Evolutionary conservation across 2,113 vertebrate genomes (phyloP).

Genomic region (Shinisaurus crocodilurus): DNA sequence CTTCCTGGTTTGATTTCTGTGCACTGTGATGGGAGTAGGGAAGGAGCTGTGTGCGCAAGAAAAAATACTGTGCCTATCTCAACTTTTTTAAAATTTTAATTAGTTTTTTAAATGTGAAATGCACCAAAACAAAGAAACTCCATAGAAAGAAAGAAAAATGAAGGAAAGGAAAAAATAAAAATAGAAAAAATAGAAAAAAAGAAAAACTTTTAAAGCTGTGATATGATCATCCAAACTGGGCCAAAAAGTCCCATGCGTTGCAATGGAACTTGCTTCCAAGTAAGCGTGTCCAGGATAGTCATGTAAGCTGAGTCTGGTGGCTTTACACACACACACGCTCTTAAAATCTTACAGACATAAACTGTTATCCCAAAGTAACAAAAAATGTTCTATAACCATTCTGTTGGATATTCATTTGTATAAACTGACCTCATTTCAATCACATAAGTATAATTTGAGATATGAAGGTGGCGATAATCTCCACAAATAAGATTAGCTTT

Average conservation of each 20-base stretch:
- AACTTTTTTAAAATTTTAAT: neutral
- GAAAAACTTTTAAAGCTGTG: no score
- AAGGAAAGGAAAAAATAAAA: no score
- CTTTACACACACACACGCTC: neutral
- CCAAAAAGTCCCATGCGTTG: neutral
- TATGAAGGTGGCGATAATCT: slow-evolving; percentile 68
- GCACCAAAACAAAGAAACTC: no score
- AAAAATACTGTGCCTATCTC: neutral
- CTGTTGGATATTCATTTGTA: slow-evolving; percentile 71
- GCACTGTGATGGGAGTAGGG: no score
- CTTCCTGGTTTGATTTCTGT: no score
- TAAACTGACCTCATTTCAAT: slow-evolving; percentile 73
- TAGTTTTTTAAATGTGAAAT: no score
- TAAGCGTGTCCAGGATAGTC: neutral
- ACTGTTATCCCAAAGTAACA: slow-evolving; percentile 53
- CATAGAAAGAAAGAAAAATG: no score
- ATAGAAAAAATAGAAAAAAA: no score
- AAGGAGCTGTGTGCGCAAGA: neutral
- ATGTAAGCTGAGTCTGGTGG: neutral
- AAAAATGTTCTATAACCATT: slow-evolving; percentile 54
- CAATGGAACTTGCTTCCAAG: neutral
- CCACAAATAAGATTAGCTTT: slow-evolving; percentile 62
- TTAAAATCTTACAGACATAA: slow-evolving; percentile 40
- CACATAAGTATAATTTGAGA: slow-evolving; percentile 74
- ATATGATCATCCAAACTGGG: neutral